A percentile compares a stretch with the other conserved stretches of the same genome.
phyloP scores from a whole-genome alignment of 1,140 invertebrate species.

The Antheraea mylitta region DNA sequence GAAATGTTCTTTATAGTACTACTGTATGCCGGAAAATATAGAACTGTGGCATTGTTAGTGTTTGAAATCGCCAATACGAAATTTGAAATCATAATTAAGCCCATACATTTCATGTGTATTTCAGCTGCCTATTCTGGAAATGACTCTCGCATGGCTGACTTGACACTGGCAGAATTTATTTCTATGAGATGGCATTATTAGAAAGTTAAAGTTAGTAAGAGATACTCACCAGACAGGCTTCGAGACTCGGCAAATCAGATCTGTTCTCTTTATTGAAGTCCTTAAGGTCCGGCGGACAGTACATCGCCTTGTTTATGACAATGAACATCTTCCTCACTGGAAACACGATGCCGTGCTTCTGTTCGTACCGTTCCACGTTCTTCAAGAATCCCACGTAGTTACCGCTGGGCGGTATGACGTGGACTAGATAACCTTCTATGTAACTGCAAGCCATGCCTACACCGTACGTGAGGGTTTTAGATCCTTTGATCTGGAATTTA shows the following conservation, averaged over 20 bases:
- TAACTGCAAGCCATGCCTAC: slow-evolving; percentile 84
- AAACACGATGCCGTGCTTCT: slow-evolving; percentile 74
- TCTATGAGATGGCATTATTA: too few species aligned
- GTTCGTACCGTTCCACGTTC: slow-evolving; percentile 78
- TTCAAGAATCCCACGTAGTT: slow-evolving; percentile 74
- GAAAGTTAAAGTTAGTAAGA: slow-evolving; percentile 5
- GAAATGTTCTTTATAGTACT: too few species aligned
- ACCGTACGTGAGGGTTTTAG: slow-evolving; percentile 71
- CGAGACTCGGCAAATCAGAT: slow-evolving; percentile 42
- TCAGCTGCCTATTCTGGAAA: too few species aligned
- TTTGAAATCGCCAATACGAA: too few species aligned
- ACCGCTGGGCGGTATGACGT: slow-evolving; percentile 79
- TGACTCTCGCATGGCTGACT: too few species aligned
- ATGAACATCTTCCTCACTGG: slow-evolving; percentile 81
- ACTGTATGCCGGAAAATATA: too few species aligned
- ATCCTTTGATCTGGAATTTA: slow-evolving; percentile 26
- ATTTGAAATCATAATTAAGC: too few species aligned
- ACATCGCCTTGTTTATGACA: slow-evolving; percentile 81
- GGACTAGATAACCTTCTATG: slow-evolving; percentile 83
- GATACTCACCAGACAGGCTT: slow-evolving; percentile 63
- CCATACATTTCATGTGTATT: too few species aligned
- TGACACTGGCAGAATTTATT: too few species aligned
- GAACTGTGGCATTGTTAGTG: too few species aligned
- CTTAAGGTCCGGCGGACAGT: slow-evolving; percentile 78
- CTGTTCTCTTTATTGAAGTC: slow-evolving; percentile 57